Conservation (phyloP, 2,113 vertebrate species). For the Grantiella picta region DNA sequence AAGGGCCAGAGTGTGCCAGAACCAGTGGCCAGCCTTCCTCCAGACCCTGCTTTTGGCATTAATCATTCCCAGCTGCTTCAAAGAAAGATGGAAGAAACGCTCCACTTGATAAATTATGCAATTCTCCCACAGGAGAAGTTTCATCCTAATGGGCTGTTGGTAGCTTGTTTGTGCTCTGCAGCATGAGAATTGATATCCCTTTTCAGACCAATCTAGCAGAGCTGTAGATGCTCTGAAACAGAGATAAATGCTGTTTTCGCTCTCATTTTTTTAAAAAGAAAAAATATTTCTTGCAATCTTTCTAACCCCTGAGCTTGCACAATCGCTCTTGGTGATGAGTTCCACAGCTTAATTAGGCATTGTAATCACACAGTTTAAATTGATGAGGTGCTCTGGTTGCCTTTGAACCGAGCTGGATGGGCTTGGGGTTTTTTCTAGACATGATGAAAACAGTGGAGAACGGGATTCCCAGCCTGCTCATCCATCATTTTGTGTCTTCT, state of each 20-base stretch:
- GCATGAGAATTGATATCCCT: neutral
- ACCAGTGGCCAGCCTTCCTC: neutral
- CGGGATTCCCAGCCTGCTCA: neutral
- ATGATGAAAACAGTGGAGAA: neutral
- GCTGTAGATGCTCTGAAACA: neutral
- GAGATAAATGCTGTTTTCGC: slow-evolving; percentile 15
- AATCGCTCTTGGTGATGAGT: neutral
- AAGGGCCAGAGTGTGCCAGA: neutral
- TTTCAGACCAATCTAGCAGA: neutral
- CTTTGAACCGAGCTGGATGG: slow-evolving; percentile 3
- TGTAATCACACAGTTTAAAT: neutral
- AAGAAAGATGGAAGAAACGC: neutral
- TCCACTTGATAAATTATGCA: slow-evolving; percentile 33
- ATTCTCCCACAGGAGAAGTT: slow-evolving; percentile 39
- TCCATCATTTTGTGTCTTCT: neutral
- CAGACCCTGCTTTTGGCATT: neutral
- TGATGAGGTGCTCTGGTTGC: slow-evolving; percentile 16
- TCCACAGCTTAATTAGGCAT: slow-evolving; percentile 20
- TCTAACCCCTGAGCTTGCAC: slow-evolving; percentile 1
- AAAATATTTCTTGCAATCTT: neutral
- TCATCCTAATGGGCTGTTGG: slow-evolving; percentile 40
- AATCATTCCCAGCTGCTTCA: slow-evolving; percentile 38
- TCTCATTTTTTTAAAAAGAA: neutral
- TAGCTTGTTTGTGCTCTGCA: slow-evolving; percentile 49
- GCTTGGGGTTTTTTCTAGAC: neutral